Conservation (phyloP, 2,113 vertebrate genomes). For the Carassius carassius region DNA sequence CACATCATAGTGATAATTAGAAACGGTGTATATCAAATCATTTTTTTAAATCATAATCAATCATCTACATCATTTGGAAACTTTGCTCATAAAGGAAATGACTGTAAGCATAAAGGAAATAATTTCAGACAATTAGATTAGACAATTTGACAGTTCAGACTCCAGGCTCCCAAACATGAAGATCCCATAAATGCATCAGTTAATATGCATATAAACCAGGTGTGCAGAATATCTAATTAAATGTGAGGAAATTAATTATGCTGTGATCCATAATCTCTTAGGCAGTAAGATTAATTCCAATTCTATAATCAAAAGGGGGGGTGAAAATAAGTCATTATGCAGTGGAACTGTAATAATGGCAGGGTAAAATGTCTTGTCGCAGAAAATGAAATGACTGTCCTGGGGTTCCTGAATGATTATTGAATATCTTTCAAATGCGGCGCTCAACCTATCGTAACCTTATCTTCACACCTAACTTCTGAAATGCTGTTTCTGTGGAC, state of each 20-base stretch:
- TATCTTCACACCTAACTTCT: background rate
- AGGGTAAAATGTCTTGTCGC: background rate
- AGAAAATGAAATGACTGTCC: slow-evolving; percentile 26
- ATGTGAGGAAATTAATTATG: slow-evolving; percentile 36
- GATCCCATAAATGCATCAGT: slow-evolving; percentile 1
- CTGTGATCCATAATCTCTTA: slow-evolving; percentile 35
- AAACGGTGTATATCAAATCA: slow-evolving; percentile 1
- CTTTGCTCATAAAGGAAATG: background rate
- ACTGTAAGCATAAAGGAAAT: background rate
- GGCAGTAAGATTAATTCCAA: slow-evolving; percentile 35
- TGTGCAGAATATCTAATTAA: slow-evolving; percentile 36
- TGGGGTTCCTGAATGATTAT: background rate
- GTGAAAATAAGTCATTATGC: slow-evolving; percentile 20
- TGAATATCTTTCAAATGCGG: slow-evolving; percentile 3
- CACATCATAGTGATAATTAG: background rate
- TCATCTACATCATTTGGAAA: background rate
- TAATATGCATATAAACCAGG: slow-evolving; percentile 39
- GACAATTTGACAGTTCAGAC: background rate
- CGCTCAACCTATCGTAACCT: slow-evolving; percentile 6
- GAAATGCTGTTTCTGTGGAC: background rate
- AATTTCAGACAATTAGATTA: background rate
- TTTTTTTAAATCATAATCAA: background rate
- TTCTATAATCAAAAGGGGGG: slow-evolving; percentile 37
- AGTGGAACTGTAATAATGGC: slow-evolving; percentile 19
- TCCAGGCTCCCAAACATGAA: background rate